Evolutionary conservation across 53 echinoderm and acorn worm species (phyloP).

Genomic region (Temnopleurus reevesii): DNA sequence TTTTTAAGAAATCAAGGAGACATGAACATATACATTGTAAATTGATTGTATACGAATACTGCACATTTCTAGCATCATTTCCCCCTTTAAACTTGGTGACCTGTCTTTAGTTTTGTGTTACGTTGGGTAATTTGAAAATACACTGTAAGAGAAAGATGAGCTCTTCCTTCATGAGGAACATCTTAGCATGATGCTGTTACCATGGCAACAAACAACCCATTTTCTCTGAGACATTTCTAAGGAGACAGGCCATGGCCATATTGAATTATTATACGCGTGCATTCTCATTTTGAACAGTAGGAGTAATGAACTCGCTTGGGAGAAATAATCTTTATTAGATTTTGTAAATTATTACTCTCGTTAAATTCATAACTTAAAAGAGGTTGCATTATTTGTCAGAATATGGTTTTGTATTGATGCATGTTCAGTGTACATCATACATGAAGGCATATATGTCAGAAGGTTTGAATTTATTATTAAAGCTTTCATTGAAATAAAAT

Average conservation of each 20-base stretch:
- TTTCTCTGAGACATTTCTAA: neutral
- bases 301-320: neutral
- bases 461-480: no score
- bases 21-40: neutral
- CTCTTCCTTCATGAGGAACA: neutral
- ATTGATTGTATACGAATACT: neutral
- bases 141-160: neutral
- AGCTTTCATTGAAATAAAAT: no score
- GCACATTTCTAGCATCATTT: no score
- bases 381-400: no score
- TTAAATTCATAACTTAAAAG: no score
- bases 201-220: neutral
- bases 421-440: no score
- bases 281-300: neutral
- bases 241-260: neutral
- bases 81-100: neutral
- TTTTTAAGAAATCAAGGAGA: no score
- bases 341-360: no score
- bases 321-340: neutral
- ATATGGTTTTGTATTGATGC: no score
- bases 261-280: neutral
- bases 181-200: conserved; percentile 11
- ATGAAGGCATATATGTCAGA: no score
- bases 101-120: neutral
- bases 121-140: neutral